Evolutionary conservation across 2,888 invertebrate genomes (phyloP), one percentile per base, ranked within the genome.

Genomic region (Rhaphigaster nebulosa): DNA sequence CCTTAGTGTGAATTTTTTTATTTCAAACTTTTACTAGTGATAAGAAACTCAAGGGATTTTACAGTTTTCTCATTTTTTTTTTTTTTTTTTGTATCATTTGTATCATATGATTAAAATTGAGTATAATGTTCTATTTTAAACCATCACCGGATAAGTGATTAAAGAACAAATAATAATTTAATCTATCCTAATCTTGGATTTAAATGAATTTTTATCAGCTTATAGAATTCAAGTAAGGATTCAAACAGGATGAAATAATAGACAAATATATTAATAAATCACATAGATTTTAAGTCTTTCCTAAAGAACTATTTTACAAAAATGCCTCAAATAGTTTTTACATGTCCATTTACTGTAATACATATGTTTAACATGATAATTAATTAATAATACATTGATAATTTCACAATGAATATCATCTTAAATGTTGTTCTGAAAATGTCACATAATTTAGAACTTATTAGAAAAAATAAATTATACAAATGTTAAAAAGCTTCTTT

Each of bases 401-500:
- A 50, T 41, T 84, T 45, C n/a, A 84, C n/a, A 45, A 45, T 76
- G 38, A 76, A 76, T n/a, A 45, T 84, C n/a, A 84, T 84, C 70
- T 84, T n/a, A 84, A 41, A 84, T 50, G 84, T 50, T 45, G 23
- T 50, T 84, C 15, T 10, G 15, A 45, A 84, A 50, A 41, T 20
- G 26, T 23, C 26, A 45, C 45, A 84, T 65, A 38, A 45, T 45
- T 84, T n/a, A 23, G 15, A 84, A 45, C n/a, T 84, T 45, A 84
- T 38, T 8, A 38, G 70, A 76, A 76, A 65, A 84, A 84, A 50
- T 41, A 45, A 84, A 84, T 45, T 2, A 84, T 84, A 50, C 50
- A 20, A 50, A 45, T 45, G 10, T 84, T 84, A 84, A 84, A 84
- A 84, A 84, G 84, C 84, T 84, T 84, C 84, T 84, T 41, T 84